A percentile compares a stretch with the other conserved stretches of the same genome.
These are phyloP conservation scores for Tupaia tana DNA, from an alignment of 2,113 vertebrate genomes.

Conservation along the genomic window DNA sequence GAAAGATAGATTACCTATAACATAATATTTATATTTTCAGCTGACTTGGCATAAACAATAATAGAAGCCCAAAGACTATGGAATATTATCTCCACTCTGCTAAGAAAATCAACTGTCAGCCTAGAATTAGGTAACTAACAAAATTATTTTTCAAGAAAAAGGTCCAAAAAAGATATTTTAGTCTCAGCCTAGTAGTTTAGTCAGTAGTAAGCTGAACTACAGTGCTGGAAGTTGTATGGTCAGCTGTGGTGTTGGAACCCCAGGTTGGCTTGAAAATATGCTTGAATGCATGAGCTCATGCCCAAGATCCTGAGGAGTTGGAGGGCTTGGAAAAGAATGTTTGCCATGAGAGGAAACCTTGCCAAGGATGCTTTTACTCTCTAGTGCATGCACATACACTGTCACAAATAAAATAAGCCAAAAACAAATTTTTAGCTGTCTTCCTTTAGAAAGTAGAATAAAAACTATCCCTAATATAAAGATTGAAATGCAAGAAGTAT, in stretches of 20 bases:
- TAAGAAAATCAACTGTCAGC: neutral
- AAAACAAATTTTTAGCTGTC: neutral
- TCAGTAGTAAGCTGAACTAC: too few species aligned
- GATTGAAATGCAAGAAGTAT: neutral
- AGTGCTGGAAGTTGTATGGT: too few species aligned
- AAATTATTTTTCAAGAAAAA: slow-evolving; percentile 1
- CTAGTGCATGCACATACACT: too few species aligned
- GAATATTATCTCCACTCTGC: neutral
- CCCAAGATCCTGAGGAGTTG: too few species aligned
- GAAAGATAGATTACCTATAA: neutral
- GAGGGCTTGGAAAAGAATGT: too few species aligned
- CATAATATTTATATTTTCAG: neutral
- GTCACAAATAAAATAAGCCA: too few species aligned
- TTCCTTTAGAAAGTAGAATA: neutral
- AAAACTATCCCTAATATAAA: neutral
- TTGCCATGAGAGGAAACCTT: too few species aligned
- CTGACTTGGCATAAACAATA: neutral
- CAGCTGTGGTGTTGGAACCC: too few species aligned
- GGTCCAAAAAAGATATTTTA: neutral
- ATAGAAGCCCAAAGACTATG: neutral
- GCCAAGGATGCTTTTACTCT: too few species aligned
- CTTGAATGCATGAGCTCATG: too few species aligned
- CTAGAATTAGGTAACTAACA: neutral
- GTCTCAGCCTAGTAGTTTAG: too few species aligned
- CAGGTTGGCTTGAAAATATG: too few species aligned